These are phyloP conservation scores for Drosophila pectinifera DNA, from an alignment of 1,140 invertebrate species.

Conservation along the genomic window DNA sequence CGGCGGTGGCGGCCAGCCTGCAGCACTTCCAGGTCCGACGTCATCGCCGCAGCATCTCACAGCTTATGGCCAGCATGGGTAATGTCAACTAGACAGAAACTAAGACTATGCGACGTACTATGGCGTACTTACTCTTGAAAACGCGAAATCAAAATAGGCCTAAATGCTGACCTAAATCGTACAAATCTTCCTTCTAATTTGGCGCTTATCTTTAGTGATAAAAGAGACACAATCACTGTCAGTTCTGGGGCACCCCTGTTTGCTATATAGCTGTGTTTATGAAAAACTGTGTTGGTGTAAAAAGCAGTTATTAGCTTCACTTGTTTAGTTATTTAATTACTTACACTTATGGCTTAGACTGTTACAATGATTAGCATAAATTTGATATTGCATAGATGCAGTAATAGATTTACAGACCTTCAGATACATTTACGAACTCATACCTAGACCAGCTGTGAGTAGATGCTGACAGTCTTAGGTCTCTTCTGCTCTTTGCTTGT, in stretches of 20 bases:
- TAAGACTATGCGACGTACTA: background rate
- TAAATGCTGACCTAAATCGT: background rate
- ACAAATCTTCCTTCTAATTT: no score
- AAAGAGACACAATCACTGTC: no score
- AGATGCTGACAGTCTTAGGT: constrained; percentile 51
- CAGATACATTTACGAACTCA: constrained; percentile 1
- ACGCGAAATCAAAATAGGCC: background rate
- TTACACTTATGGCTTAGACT: no score
- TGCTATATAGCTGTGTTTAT: no score
- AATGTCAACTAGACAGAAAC: constrained; percentile 24
- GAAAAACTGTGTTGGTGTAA: no score
- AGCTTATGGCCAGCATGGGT: constrained; percentile 84
- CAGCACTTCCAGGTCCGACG: constrained; percentile 62
- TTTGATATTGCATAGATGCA: background rate
- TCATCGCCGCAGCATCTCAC: constrained; percentile 84
- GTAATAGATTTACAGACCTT: background rate
- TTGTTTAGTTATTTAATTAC: no score
- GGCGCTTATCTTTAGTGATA: background rate
- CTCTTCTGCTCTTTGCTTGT: constrained; percentile 16
- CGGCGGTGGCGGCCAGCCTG: constrained; percentile 27
- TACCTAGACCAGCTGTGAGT: background rate
- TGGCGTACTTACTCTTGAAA: no score
- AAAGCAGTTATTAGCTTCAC: no score
- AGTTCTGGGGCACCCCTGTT: background rate
- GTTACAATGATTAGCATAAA: background rate